Percentiles rank a stretch among this genome's conserved stretches.
Evolutionary conservation across 2,113 vertebrate species (phyloP).

Genomic region (Brachypodius melanocephalos): DNA sequence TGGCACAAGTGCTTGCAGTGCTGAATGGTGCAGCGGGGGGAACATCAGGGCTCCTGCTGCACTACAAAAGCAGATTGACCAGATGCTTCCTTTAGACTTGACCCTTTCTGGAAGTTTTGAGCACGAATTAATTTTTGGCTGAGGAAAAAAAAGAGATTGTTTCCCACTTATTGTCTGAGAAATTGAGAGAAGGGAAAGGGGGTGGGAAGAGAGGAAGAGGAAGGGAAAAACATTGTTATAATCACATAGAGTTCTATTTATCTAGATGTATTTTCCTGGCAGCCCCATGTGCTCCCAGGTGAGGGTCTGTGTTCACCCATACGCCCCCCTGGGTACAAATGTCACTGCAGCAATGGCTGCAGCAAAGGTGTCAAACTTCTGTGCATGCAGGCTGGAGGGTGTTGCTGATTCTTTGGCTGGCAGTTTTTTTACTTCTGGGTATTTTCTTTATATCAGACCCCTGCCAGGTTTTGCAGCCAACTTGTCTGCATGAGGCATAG

Average conservation of each 20-base stretch:
- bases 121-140: constrained; percentile 39
- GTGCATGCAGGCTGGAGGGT: accelerated
- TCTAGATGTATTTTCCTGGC: background rate
- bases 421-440: background rate
- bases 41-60: background rate
- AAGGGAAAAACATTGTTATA: background rate
- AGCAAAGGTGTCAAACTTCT: background rate
- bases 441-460: background rate
- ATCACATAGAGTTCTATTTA: background rate
- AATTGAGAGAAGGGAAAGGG: constrained; percentile 7
- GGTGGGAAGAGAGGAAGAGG: constrained; percentile 29
- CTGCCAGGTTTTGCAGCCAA: background rate
- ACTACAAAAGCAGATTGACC: constrained; percentile 14
- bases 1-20: background rate
- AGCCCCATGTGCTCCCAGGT: background rate
- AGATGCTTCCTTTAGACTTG: constrained; percentile 51
- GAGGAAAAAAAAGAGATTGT: background rate
- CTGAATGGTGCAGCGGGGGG: background rate
- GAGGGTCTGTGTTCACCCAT: background rate
- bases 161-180: constrained; percentile 54
- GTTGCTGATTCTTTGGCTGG: background rate
- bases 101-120: constrained; percentile 12
- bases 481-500: background rate
- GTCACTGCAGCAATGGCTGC: background rate
- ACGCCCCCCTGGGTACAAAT: background rate